Base-by-base conservation (phyloP, 23 tunicate genomes). In the Ascidia mentula region DNA sequence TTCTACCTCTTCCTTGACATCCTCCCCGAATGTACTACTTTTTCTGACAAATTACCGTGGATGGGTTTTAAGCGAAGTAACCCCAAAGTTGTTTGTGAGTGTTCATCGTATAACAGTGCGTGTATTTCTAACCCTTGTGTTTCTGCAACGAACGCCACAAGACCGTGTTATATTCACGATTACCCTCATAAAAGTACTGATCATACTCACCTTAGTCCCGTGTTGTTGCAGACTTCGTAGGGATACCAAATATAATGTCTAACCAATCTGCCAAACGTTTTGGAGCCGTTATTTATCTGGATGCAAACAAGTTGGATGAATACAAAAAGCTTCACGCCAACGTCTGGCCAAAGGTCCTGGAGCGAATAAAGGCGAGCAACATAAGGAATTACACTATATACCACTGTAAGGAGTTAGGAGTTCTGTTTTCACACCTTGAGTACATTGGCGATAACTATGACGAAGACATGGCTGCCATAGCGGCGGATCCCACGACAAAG, bases 331-430 rank as follows among this genome's bases (percentile, higher is more conserved):
- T 92, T 38, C 97, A 92, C 65, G 82, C 90, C 46, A 53, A 38
- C 0, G 97, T 87, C 4, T 92, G 97, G 97, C 97, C 97, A 12
- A 79, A 69, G 4, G 97, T 92, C 7, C 42, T 84, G 45, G 69
- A 59, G 37, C 85, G 97, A 36, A 31, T 92, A 0, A 71, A 80
- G 40, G 38, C 83, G 74, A 92, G 97, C 83, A 92, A 92, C 65
- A 92, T 92, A 6, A 79, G 97, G 36, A 92, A 92, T 59, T 92
- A 82, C 75, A 87, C 97, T 6, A 92, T 92, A 8, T 92, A 92
- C 69, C 76, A 87, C 77, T 92, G 97, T 75, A 92, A 92, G 40
- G 85, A 87, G 60, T 38, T 92, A 24, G 97, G 92, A 15, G 89
- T 83, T 31, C 76, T 92, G 65, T 87, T 92, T 79, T 80, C 92